Percentiles rank a stretch among this genome's conserved stretches.
These are phyloP conservation scores for Acarapis woodi DNA, from an alignment of 1,140 invertebrate species.

Conservation along the genomic window DNA sequence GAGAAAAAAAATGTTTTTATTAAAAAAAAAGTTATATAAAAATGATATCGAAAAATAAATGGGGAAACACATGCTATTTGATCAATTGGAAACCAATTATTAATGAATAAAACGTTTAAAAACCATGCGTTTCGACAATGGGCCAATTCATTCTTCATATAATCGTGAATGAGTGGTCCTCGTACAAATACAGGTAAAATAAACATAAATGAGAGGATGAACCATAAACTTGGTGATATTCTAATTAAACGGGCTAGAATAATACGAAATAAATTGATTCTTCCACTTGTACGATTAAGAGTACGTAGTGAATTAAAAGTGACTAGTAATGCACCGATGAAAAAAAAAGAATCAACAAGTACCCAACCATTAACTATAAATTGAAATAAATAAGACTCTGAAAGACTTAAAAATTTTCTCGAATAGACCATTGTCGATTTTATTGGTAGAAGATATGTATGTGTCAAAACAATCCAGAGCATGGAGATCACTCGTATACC, in stretches of 20 bases:
- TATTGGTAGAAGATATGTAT: constrained; percentile 26
- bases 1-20: too few species aligned
- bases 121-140: constrained; percentile 11
- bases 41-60: too few species aligned
- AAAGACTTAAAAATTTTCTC: not conserved
- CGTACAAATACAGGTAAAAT: constrained; percentile 9
- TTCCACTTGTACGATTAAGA: constrained; percentile 3
- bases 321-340: constrained; percentile 11
- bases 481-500: constrained; percentile 54
- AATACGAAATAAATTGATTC: constrained; percentile 9
- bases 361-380: constrained; percentile 13
- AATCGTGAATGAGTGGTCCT: constrained; percentile 11
- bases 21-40: too few species aligned
- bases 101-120: constrained; percentile 12
- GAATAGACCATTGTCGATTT: constrained; percentile 6
- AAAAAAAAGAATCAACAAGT: constrained; percentile 13
- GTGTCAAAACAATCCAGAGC: constrained; percentile 71
- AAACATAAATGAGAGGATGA: constrained; percentile 9
- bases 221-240: constrained; percentile 9
- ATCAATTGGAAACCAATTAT: constrained; percentile 9
- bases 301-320: constrained; percentile 6
- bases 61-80: too few species aligned
- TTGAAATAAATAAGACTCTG: constrained; percentile 11
- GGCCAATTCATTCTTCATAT: constrained; percentile 7
- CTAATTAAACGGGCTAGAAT: constrained; percentile 10